Evolutionary conservation across 1,140 invertebrate genomes (phyloP), one percentile per base, ranked within the genome.

Genomic region (Pemphigus obesinymphae): DNA sequence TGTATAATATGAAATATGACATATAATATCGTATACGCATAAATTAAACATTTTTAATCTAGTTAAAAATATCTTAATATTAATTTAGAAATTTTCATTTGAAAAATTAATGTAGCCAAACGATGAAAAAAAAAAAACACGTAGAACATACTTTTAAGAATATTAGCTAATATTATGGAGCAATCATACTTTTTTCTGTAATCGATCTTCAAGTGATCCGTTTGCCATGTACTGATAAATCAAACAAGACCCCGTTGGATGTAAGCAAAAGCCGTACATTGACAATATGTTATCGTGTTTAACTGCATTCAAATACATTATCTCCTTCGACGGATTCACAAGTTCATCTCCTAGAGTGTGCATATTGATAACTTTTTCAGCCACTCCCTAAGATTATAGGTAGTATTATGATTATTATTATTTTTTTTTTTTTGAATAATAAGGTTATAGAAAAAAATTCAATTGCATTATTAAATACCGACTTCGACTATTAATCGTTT

Each of bases 221-320:
- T 96, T 96, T 1, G 90, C 88, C 96, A 99, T 98, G 81, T 93
- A 92, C 85, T 98, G 95, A 87, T 98, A 99, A 0, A 97, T 91
- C 6, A 99, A 87, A 87, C 97, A 99, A 0, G 94, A 93, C 85
- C 94, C 89, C 40, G 88, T 86, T 0, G 90, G 91, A 84, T 89
- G 89, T 34, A 93, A 87, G 85, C 93, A 93, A 85, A 93, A 97
- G 2, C 94, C 96, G 86, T 98, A 98, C 0, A 99, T 86, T 0
- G 95, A 92, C 68, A 99, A 88, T 84, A 99, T 95, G 85, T 99
- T 98, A 85, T 98, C 96, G 87, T 98, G 96, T 20, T 95, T 87
- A 85, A 92, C 95, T 58, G 92, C 90, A 87, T 94, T 94, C 23
- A 96, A 88, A 86, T 91, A 92, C 84, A 91, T 90, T 31, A 97